Evolutionary conservation across 1,140 invertebrate species (phyloP).

Genomic region (Drosophila seguyi): DNA sequence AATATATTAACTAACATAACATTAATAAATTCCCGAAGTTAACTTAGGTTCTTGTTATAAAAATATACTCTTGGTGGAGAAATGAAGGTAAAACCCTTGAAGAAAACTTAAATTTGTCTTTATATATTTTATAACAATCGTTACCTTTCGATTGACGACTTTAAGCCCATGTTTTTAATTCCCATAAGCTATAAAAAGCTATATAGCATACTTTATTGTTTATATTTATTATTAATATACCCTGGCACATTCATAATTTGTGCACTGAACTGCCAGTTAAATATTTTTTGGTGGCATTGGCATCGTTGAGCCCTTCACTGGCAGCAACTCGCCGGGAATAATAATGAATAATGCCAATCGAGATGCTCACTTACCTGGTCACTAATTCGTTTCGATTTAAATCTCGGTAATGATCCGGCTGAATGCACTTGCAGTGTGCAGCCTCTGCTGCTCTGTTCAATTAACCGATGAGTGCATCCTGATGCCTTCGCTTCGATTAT

Average conservation of each 20-base stretch:
- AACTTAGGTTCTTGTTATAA: too few relatives aligned
- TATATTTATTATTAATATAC: background rate
- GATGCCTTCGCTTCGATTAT: background rate
- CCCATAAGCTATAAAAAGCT: too few relatives aligned
- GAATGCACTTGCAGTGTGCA: background rate
- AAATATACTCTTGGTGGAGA: too few relatives aligned
- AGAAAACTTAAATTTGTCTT: too few relatives aligned
- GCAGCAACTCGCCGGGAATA: background rate
- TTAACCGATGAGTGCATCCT: slow-evolving; percentile 10
- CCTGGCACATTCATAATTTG: background rate
- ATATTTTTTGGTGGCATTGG: background rate
- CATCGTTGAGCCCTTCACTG: background rate
- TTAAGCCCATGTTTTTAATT: too few relatives aligned
- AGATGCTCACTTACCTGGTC: slow-evolving; percentile 1
- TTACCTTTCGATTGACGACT: too few relatives aligned
- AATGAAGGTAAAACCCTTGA: too few relatives aligned
- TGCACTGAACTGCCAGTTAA: slow-evolving; percentile 3
- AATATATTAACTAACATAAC: too few relatives aligned
- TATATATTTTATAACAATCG: too few relatives aligned
- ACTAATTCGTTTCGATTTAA: slow-evolving; percentile 12
- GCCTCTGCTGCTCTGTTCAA: background rate
- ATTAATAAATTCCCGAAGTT: too few relatives aligned
- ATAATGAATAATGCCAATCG: slow-evolving; percentile 17
- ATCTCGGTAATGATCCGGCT: slow-evolving; percentile 13
- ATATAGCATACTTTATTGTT: background rate